Conservation (phyloP, 2,888 invertebrate genomes). For the Myopa testacea region DNA sequence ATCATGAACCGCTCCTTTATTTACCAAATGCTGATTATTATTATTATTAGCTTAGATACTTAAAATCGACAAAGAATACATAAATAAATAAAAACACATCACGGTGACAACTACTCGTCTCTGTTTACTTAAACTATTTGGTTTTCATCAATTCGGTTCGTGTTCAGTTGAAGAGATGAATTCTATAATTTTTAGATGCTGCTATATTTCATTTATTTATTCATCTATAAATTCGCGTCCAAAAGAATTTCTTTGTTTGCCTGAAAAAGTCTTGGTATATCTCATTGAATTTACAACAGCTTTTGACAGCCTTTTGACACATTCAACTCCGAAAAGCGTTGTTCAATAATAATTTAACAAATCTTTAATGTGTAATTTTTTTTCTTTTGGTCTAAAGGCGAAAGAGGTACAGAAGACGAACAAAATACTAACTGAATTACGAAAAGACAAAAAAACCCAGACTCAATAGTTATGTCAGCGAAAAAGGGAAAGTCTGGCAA, state of each 20-base stretch:
- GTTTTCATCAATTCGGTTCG: no score
- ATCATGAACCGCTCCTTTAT: slow-evolving; percentile 10
- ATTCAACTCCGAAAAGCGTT: no score
- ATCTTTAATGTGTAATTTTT: not conserved
- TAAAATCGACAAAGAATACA: slow-evolving; percentile 6
- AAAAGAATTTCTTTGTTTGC: no score
- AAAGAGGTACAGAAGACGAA: slow-evolving; percentile 29
- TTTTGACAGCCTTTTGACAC: no score
- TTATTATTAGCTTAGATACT: slow-evolving; percentile 13
- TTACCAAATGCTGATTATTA: slow-evolving; percentile 9
- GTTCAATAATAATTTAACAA: no score
- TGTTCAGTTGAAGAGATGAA: no score
- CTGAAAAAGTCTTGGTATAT: no score
- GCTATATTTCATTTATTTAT: not conserved
- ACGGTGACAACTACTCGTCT: no score
- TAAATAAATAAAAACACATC: slow-evolving; percentile 18
- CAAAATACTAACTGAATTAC: slow-evolving; percentile 22
- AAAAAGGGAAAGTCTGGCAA: slow-evolving; percentile 52
- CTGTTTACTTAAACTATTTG: no score
- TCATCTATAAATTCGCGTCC: no score
- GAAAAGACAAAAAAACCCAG: slow-evolving; percentile 35
- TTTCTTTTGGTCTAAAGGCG: not conserved
- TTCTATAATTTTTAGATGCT: no score
- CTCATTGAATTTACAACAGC: no score
- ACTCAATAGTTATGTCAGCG: slow-evolving; percentile 50